Conservation (phyloP, 2,113 vertebrate species). For the Phycodurus eques region DNA sequence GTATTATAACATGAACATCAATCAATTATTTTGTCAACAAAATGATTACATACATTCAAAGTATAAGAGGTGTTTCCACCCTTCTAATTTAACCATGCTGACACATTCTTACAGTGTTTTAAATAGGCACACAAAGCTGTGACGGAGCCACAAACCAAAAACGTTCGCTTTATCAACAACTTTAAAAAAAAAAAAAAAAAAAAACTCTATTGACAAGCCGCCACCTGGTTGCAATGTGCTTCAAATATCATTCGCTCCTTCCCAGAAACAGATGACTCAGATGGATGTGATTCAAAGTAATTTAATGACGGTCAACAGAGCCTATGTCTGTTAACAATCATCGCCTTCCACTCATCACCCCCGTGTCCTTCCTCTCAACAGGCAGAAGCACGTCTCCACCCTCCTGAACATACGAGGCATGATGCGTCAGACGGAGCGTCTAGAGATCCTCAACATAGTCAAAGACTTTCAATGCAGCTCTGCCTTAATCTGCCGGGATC, state of each 20-base stretch:
- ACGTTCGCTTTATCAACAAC: too few species aligned
- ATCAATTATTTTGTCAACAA: too few species aligned
- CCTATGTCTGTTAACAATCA: conserved; percentile 30
- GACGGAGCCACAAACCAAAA: too few species aligned
- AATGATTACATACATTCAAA: too few species aligned
- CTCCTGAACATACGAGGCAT: conserved; percentile 84
- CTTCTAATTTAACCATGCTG: too few species aligned
- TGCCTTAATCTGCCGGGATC: conserved; percentile 58
- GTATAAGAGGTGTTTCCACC: too few species aligned
- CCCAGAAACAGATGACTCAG: conserved; percentile 40
- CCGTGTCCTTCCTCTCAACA: conserved; percentile 49
- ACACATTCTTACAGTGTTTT: too few species aligned
- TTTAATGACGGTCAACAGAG: conserved; percentile 22
- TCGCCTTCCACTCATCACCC: conserved; percentile 18
- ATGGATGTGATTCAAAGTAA: conserved; percentile 11
- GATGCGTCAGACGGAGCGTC: conserved; percentile 72
- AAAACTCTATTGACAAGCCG: too few species aligned
- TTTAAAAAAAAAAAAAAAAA: too few species aligned
- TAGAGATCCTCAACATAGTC: conserved; percentile 84
- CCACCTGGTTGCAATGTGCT: not conserved
- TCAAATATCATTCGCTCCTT: not conserved
- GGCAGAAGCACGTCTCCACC: conserved; percentile 82
- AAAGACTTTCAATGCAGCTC: conserved; percentile 75
- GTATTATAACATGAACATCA: too few species aligned
- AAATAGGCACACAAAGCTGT: too few species aligned